Evolutionary conservation across 2,797 vertebrate species (phyloP).

Genomic region (Fratercula arctica): DNA sequence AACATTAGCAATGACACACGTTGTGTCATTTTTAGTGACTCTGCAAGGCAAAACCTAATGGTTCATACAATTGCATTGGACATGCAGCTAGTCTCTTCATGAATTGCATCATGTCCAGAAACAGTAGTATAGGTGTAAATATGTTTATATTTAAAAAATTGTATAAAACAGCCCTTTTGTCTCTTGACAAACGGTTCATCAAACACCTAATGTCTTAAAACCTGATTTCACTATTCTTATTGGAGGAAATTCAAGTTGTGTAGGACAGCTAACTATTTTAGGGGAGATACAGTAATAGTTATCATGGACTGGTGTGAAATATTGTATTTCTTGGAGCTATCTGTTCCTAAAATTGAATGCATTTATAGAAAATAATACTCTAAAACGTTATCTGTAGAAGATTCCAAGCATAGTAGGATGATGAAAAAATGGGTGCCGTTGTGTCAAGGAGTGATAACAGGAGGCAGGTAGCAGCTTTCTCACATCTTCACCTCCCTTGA

Average conservation of each 20-base stretch:
- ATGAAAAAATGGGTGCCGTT: conserved; percentile 53
- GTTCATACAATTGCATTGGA: background rate
- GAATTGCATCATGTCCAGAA: background rate
- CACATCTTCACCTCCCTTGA: conserved; percentile 81
- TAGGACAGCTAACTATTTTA: conserved; percentile 52
- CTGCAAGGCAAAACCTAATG: conserved; percentile 12
- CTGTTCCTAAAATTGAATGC: background rate
- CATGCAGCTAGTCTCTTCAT: background rate
- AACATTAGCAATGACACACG: background rate
- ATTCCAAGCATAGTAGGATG: conserved; percentile 49
- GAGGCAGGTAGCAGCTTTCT: conserved; percentile 79
- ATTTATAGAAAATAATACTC: conserved; percentile 53
- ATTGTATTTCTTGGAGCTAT: conserved; percentile 33
- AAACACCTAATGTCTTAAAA: conserved; percentile 42
- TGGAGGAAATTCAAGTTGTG: conserved; percentile 24
- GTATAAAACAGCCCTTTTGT: background rate
- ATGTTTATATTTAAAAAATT: background rate
- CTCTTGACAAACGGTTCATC: conserved; percentile 7
- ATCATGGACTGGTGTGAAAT: conserved; percentile 30
- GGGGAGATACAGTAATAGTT: conserved; percentile 29
- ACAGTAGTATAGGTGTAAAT: background rate
- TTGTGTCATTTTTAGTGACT: background rate
- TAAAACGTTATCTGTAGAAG: conserved; percentile 59
- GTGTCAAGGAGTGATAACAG: conserved; percentile 82
- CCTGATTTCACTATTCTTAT: background rate